Evolutionary conservation across 2,888 invertebrate species (phyloP), one percentile per base, ranked within the genome.

Genomic region (Pristionchus entomophagus): DNA sequence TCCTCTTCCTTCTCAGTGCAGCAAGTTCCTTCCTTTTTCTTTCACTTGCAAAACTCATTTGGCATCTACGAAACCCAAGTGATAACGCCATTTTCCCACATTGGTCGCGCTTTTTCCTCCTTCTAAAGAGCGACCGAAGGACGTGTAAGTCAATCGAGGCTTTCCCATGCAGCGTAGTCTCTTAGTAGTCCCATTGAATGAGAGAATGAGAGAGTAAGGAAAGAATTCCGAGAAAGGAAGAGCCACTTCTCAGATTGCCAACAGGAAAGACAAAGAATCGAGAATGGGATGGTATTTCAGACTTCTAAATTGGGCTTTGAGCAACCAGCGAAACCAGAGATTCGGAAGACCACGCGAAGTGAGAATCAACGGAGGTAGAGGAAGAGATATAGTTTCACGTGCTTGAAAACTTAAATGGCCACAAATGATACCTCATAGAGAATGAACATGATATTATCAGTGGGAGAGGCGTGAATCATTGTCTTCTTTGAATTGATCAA

Each of bases 401-500:
- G n/a, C 8, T 22, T 73, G 10, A 73, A 8, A 77, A 77, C n/a
- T n/a, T n/a, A 19, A 73, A 38, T 2, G n/a, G 41, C 19, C 10
- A 14, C 12, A n/a, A 45, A 29, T 12, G 35, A 73, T 49, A 91
- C 91, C 89, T 91, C 90, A 80, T 92, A 91, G 10, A 92, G 86
- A 45, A 91, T 91, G 84, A 92, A 90, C 90, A 92, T 91, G 86
- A 93, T 92, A 87, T 93, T 93, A 85, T 92, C 91, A 17, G 93
- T 91, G n/a, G 93, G 93, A 22, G 93, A 93, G 12, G 90, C 86
- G 87, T 93, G 93, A 14, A 93, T 91, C 41, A 89, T 89, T 32
- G 93, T 91, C 69, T 88, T 86, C 84, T 93, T 93, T 32, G 93
- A 93, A 87, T 93, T 93, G 69, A 93, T 92, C 53, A 93, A 86